Base-by-base conservation (phyloP, 2,797 vertebrate genomes). In the Darevskia mixta region DNA sequence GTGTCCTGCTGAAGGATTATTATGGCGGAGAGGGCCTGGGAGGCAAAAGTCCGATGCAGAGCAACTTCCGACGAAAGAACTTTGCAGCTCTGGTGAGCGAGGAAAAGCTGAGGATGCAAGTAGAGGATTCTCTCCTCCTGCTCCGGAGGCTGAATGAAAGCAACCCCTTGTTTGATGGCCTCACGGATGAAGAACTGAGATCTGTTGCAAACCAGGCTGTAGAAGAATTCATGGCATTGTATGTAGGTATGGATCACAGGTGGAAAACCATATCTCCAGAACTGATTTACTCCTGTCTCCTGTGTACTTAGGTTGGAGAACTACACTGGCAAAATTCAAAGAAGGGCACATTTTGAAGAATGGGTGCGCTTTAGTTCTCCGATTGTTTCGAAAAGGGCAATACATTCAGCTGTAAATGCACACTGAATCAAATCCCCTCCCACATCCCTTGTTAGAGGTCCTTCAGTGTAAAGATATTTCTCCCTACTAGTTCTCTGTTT, bases 191-290 rank as follows among this genome's bases (percentile, higher is more conserved):
- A 72, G 86, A 98, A 43, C 84, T 87, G 87, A 85, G 0, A 0
- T 58, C 79, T 5, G 78, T 93, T 6, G 95, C 96, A 10, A 69
- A 0, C 0, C 13, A 1, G 1, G 96, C 94, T 0, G 80, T 91
- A 2, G 88, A 90, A 90, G 95, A 95, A 66, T 98, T 99, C 96
- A 95, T 80, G 1, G 93, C 96, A 45, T 95, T 91, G 41, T 98
- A 98, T 88, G 95, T 98, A 94, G 98, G 98, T 98, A 94, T 96
- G 97, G 49, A 55, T 69, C 5, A 41, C 27, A 4, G 18, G 10
- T 29, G 7, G 15, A 41, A 55, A 55, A 55, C 13, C 49, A 15
- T 4, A 55, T 55, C 49, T 15, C 49, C 49, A 55, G 49, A 15
- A 55, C 3, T 11, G 49, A 49, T 41, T 49, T 43, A 49, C 29